Conservation (phyloP, 2,797 vertebrate species). For the Arvicola amphibius region DNA sequence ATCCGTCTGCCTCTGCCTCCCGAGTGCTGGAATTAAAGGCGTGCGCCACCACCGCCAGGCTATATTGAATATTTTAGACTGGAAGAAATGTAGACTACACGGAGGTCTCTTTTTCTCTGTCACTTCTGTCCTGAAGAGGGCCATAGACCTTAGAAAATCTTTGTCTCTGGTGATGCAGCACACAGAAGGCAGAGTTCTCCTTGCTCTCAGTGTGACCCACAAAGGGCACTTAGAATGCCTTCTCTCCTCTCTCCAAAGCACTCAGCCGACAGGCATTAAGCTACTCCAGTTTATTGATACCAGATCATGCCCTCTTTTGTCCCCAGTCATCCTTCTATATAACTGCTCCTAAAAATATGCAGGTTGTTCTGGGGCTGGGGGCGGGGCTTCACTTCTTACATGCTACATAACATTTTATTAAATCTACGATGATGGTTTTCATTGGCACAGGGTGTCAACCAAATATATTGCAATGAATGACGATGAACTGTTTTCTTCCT, state of each 20-base stretch:
- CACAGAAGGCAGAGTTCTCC: neutral
- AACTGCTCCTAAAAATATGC: neutral
- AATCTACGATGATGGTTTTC: neutral
- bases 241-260: neutral
- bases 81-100: neutral
- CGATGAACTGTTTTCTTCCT: neutral
- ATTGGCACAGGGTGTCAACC: neutral
- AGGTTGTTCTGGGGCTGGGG: neutral
- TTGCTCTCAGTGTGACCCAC: neutral
- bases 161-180: accelerated
- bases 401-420: neutral
- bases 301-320: neutral
- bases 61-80: neutral
- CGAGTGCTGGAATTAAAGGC: no score
- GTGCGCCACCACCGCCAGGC: no score
- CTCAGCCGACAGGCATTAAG: neutral
- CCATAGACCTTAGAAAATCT: neutral
- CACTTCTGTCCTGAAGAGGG: neutral
- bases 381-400: neutral
- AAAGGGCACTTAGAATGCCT: neutral
- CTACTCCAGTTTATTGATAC: no score
- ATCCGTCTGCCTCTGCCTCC: no score
- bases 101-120: neutral
- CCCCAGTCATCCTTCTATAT: neutral
- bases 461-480: neutral